These are phyloP conservation scores for Polypterus senegalus DNA, from an alignment of 2,113 vertebrate genomes.

Conservation along the genomic window DNA sequence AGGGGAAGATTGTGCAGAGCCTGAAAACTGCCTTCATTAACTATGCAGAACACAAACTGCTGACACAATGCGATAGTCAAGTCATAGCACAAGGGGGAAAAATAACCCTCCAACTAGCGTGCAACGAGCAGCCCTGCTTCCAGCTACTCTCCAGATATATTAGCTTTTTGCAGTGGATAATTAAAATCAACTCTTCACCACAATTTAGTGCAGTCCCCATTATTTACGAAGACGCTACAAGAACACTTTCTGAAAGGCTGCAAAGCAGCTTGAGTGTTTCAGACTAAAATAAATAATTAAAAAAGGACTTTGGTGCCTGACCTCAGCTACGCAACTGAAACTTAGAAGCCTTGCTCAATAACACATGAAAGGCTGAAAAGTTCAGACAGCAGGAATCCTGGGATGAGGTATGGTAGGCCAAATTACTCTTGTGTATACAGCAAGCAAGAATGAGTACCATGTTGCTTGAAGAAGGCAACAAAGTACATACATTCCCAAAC, in stretches of 20 bases:
- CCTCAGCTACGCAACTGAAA: no score
- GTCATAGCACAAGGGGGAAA: conserved; percentile 25
- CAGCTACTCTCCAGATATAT: conserved; percentile 20
- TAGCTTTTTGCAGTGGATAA: conserved; percentile 9
- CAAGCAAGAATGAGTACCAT: no score
- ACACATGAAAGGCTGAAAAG: no score
- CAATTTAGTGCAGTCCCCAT: not conserved
- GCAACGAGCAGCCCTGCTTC: conserved; percentile 4
- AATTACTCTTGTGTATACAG: no score
- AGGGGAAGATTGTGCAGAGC: conserved; percentile 43
- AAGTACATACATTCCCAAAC: no score
- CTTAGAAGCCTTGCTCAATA: no score
- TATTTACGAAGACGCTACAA: conserved; percentile 4
- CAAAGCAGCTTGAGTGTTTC: not conserved
- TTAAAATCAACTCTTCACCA: conserved; percentile 7
- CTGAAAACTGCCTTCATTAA: conserved; percentile 57
- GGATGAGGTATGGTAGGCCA: no score
- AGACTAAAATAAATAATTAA: not conserved
- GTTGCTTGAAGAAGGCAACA: no score
- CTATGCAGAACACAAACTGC: conserved; percentile 79
- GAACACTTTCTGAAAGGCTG: not conserved
- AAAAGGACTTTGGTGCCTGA: no score
- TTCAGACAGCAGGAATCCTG: no score
- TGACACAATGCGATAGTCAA: conserved; percentile 65
- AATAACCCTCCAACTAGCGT: conserved; percentile 23